Percentiles rank a stretch among this genome's conserved stretches.
These are phyloP conservation scores for Acronicta psi DNA, from an alignment of 2,888 invertebrate species.

Conservation along the genomic window DNA sequence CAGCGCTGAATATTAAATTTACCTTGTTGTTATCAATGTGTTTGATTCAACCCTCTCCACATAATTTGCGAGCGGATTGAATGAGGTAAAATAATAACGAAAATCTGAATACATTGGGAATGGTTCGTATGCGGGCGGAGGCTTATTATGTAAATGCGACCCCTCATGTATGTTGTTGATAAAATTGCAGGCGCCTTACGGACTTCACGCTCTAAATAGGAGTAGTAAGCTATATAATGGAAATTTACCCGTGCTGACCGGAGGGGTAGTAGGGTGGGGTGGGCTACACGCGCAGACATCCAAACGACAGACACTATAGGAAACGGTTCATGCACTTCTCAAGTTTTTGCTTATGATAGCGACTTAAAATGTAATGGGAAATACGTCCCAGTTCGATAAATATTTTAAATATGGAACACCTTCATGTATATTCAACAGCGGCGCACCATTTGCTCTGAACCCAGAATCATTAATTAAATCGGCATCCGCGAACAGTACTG, in stretches of 20 bases:
- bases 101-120: conserved; percentile 76
- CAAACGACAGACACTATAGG: conserved; percentile 37
- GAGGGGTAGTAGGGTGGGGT: conserved; percentile 18
- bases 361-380: conserved; percentile 10
- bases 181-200: conserved; percentile 71
- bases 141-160: conserved; percentile 83
- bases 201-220: conserved; percentile 47
- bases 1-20: conserved; percentile 69
- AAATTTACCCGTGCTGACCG: conserved; percentile 53
- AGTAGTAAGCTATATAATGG: conserved; percentile 45
- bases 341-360: conserved; percentile 20
- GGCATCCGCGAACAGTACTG: conserved; percentile 38
- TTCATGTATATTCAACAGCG: conserved; percentile 16
- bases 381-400: conserved; percentile 1
- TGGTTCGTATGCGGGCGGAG: conserved; percentile 70
- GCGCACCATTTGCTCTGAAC: conserved; percentile 34
- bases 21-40: conserved; percentile 70
- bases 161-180: conserved; percentile 80
- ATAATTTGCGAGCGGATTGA: conserved; percentile 72
- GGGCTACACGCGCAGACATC: conserved; percentile 34
- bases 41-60: conserved; percentile 69
- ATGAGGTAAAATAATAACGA: conserved; percentile 81
- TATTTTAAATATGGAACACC: conserved; percentile 11
- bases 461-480: conserved; percentile 50
- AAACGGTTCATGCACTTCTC: conserved; percentile 30